A percentile compares a stretch with the other conserved stretches of the same genome.
phyloP scores from a whole-genome alignment of 2,888 invertebrate genomes.

The Mantis religiosa region DNA sequence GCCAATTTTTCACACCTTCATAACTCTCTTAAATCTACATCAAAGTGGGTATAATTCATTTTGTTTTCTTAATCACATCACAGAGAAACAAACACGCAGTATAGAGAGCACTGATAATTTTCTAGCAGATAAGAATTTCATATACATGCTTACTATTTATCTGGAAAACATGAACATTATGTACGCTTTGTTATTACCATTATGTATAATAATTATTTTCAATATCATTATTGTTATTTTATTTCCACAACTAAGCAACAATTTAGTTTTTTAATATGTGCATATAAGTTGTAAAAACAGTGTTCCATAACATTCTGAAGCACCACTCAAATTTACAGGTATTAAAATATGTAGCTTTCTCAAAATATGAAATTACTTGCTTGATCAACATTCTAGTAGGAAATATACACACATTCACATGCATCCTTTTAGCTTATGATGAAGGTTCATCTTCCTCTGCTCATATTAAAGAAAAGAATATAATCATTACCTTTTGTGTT shows the following conservation, averaged over 20 bases:
- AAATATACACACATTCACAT: neutral
- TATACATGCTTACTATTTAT: conserved; percentile 34
- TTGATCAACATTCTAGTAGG: neutral
- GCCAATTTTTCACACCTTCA: conserved; percentile 1
- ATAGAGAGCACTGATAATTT: conserved; percentile 20
- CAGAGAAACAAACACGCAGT: conserved; percentile 46
- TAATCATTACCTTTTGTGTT: neutral
- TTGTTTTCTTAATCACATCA: conserved; percentile 43
- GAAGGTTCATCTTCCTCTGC: neutral
- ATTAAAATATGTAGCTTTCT: neutral
- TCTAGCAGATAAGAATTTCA: conserved; percentile 25
- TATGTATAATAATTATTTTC: conserved; percentile 37
- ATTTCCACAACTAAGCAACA: conserved; percentile 45
- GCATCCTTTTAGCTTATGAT: neutral
- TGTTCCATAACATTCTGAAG: conserved; percentile 27
- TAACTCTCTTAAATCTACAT: conserved; percentile 33
- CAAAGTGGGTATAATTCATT: conserved; percentile 47
- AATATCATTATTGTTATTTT: conserved; percentile 40
- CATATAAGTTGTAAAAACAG: conserved; percentile 27
- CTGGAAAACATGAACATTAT: conserved; percentile 46
- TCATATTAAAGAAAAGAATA: neutral
- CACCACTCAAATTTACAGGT: neutral
- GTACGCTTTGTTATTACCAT: conserved; percentile 39
- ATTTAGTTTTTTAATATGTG: conserved; percentile 36
- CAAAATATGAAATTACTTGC: neutral